Evolutionary conservation across 2,113 vertebrate species (phyloP).

Genomic region (Pomatostomus ruficeps): DNA sequence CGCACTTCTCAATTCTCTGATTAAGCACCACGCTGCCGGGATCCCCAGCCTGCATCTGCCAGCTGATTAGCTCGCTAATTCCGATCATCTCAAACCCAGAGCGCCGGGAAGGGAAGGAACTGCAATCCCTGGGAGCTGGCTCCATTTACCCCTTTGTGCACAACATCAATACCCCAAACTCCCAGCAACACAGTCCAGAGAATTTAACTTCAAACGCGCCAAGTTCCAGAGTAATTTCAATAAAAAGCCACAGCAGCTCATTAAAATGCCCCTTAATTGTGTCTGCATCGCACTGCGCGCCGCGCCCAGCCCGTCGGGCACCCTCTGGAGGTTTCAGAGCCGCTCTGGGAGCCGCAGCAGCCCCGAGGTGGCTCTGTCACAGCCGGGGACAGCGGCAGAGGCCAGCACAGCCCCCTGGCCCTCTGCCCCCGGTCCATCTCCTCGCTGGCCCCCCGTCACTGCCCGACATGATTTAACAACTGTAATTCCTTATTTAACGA

Average conservation of each 20-base stretch:
- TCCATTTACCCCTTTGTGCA: background rate
- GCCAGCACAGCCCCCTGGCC: conserved; percentile 61
- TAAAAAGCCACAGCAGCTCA: conserved; percentile 13
- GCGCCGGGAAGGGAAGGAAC: background rate
- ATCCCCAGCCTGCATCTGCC: conserved; percentile 13
- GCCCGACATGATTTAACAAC: conserved; percentile 80
- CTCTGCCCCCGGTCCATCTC: conserved; percentile 55
- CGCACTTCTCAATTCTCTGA: conserved; percentile 39
- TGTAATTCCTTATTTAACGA: conserved; percentile 80
- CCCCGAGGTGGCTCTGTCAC: conserved; percentile 22
- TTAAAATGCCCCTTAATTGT: background rate
- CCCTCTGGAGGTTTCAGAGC: background rate
- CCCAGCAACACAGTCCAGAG: background rate
- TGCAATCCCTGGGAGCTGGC: background rate
- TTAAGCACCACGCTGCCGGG: conserved; percentile 31
- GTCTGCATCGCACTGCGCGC: background rate
- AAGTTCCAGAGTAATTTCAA: conserved; percentile 8
- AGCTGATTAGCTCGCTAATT: conserved; percentile 37
- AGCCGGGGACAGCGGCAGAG: conserved; percentile 4
- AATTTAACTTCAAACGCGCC: conserved; percentile 10
- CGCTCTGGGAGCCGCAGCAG: conserved; percentile 4
- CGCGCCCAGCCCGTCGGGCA: conserved; percentile 7
- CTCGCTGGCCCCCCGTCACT: conserved; percentile 66
- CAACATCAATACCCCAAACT: conserved; percentile 19
- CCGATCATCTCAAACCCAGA: conserved; percentile 21